These are phyloP conservation scores for Toxostoma redivivum DNA, from an alignment of 2,113 vertebrate genomes.

Conservation along the genomic window DNA sequence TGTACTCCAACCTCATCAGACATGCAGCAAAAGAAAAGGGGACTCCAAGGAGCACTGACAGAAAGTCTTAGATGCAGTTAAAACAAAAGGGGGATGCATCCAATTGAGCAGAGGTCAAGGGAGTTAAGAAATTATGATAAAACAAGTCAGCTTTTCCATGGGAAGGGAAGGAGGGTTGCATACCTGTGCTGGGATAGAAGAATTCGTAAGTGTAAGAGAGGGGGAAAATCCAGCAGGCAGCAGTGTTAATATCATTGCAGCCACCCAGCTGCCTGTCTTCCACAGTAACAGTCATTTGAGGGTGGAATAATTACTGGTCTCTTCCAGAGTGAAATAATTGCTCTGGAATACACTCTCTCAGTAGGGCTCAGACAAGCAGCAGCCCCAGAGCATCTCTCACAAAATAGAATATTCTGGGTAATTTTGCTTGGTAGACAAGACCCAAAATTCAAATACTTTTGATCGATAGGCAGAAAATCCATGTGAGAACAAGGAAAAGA, in stretches of 20 bases:
- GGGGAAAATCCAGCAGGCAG: not conserved
- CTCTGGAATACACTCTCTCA: not conserved
- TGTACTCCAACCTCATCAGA: not conserved
- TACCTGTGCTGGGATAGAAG: not conserved
- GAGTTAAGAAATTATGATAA: not conserved
- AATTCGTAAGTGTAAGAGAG: not conserved
- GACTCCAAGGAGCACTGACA: not conserved
- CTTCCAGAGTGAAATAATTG: not conserved
- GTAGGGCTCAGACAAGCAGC: not conserved
- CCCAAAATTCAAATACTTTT: not conserved
- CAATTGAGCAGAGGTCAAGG: not conserved
- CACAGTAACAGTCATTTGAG: not conserved
- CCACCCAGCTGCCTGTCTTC: not conserved
- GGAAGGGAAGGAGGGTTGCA: not conserved
- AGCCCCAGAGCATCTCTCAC: not conserved
- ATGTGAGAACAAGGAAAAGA: not conserved
- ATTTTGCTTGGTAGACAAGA: not conserved
- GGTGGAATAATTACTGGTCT: not conserved
- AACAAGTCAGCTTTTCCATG: not conserved
- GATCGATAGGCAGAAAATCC: not conserved
- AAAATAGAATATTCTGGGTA: not conserved
- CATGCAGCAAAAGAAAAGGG: accelerated
- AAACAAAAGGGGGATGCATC: not conserved
- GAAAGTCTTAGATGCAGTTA: not conserved
- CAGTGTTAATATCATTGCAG: not conserved